Conservation (phyloP, 1,140 invertebrate genomes). For the Drosophila ercepeae region DNA sequence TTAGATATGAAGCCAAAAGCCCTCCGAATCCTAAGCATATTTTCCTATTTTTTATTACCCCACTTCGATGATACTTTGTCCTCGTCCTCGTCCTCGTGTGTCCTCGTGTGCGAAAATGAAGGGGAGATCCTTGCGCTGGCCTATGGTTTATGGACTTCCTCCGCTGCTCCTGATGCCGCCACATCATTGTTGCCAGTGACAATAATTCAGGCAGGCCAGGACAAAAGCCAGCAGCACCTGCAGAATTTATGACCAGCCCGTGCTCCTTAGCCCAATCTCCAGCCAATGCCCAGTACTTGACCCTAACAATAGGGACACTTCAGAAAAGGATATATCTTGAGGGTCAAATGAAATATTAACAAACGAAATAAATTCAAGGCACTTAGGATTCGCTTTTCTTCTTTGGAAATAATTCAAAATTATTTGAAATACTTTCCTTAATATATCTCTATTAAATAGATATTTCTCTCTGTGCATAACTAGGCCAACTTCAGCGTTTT, state of each 20-base stretch:
- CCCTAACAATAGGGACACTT: conserved; percentile 23
- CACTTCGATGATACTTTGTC: conserved; percentile 45
- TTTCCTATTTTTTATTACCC: conserved; percentile 59
- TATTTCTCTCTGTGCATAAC: conserved; percentile 7
- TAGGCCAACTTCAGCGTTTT: conserved; percentile 34
- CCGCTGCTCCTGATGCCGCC: conserved; percentile 27
- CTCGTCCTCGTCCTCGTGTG: not conserved
- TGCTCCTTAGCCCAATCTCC: conserved; percentile 21
- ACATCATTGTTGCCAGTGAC: conserved; percentile 51
- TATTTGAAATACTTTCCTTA: too few species aligned
- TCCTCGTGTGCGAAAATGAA: not conserved
- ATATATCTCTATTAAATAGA: not conserved
- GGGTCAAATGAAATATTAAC: not conserved
- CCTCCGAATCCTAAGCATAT: conserved; percentile 56
- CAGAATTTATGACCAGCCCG: conserved; percentile 39
- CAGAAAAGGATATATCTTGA: not conserved
- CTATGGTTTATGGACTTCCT: conserved; percentile 42
- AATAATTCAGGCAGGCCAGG: conserved; percentile 39
- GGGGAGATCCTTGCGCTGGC: not conserved
- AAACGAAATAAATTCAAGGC: not conserved
- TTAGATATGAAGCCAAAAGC: conserved; percentile 50
- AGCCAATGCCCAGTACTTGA: conserved; percentile 11
- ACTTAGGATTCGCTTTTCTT: too few species aligned
- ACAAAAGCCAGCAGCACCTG: conserved; percentile 45
- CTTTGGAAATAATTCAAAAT: too few species aligned